A percentile compares a stretch with the other conserved stretches of the same genome.
Conservation (phyloP, 2,888 invertebrate species). For the Erynnis tages region DNA sequence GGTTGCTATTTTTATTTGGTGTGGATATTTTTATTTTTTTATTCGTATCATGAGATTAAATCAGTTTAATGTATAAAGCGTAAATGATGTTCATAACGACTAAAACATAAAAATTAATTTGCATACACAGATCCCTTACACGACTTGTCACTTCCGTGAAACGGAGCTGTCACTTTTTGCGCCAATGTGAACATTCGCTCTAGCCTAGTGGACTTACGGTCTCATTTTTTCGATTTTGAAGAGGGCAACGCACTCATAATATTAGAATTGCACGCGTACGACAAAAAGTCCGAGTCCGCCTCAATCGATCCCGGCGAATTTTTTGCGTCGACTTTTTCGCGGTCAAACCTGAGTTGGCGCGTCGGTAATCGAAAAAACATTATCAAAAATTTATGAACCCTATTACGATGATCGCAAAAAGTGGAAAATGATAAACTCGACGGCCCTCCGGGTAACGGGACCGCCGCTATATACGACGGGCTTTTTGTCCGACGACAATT, state of each 20-base stretch:
- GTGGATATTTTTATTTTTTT: too few relatives aligned
- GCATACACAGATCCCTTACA: slow-evolving; percentile 14
- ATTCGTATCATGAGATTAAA: too few relatives aligned
- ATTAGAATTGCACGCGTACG: slow-evolving; percentile 23
- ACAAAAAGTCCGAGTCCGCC: slow-evolving; percentile 19
- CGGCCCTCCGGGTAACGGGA: slow-evolving; percentile 59
- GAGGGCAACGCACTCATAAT: slow-evolving; percentile 20
- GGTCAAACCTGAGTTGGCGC: slow-evolving; percentile 37
- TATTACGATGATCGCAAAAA: slow-evolving; percentile 67
- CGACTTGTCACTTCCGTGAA: slow-evolving; percentile 20
- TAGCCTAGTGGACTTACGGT: neutral
- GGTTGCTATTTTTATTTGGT: too few relatives aligned
- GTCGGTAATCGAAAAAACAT: slow-evolving; percentile 58
- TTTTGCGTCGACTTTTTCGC: slow-evolving; percentile 39
- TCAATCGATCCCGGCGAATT: slow-evolving; percentile 25
- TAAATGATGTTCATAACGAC: neutral
- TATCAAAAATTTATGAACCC: slow-evolving; percentile 75
- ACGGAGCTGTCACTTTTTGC: slow-evolving; percentile 18
- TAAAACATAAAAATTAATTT: slow-evolving; percentile 14
- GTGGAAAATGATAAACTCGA: slow-evolving; percentile 62
- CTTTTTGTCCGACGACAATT: slow-evolving; percentile 55
- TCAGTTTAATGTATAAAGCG: neutral
- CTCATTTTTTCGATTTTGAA: neutral
- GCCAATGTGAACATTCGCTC: neutral
- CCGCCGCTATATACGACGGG: slow-evolving; percentile 54